A percentile compares a stretch with the other conserved stretches of the same genome.
Conservation (phyloP, 2,888 invertebrate genomes). For the Nomada hirtipes region DNA sequence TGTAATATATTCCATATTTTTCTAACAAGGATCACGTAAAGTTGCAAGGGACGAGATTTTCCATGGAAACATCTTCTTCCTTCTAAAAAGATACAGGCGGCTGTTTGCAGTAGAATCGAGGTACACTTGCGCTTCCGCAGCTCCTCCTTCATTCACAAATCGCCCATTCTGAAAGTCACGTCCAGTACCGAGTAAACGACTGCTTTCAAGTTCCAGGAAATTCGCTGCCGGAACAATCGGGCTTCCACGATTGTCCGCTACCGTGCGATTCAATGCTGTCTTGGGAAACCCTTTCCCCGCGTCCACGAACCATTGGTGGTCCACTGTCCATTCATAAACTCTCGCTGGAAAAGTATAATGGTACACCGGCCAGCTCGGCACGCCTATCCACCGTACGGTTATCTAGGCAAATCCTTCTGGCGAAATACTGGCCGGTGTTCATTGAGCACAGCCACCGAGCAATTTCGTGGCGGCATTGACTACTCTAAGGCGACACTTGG, state of each 20-base stretch:
- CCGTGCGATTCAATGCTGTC: slow-evolving; percentile 50
- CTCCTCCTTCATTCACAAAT: slow-evolving; percentile 11
- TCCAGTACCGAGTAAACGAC: not conserved
- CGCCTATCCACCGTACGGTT: slow-evolving; percentile 68
- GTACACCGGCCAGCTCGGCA: slow-evolving; percentile 57
- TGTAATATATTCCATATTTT: no score
- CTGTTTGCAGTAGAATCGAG: not conserved
- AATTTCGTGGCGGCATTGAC: slow-evolving; percentile 74
- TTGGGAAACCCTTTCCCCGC: slow-evolving; percentile 54
- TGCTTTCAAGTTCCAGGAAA: slow-evolving; percentile 51
- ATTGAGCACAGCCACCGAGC: slow-evolving; percentile 70
- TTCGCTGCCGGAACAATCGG: slow-evolving; percentile 41
- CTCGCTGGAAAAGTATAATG: slow-evolving; percentile 54
- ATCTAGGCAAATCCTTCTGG: slow-evolving; percentile 75
- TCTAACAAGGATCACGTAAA: no score
- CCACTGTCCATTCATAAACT: slow-evolving; percentile 66
- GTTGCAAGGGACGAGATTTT: no score
- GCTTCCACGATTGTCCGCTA: slow-evolving; percentile 53
- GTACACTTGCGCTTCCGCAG: not conserved
- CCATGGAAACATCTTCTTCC: no score
- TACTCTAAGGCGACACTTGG: slow-evolving; percentile 75
- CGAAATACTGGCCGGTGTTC: slow-evolving; percentile 69
- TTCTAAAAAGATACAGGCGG: not conserved
- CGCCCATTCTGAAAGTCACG: slow-evolving; percentile 39
- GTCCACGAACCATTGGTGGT: slow-evolving; percentile 68